Base-by-base conservation (phyloP, 2,797 vertebrate genomes). In the Chanos chanos region DNA sequence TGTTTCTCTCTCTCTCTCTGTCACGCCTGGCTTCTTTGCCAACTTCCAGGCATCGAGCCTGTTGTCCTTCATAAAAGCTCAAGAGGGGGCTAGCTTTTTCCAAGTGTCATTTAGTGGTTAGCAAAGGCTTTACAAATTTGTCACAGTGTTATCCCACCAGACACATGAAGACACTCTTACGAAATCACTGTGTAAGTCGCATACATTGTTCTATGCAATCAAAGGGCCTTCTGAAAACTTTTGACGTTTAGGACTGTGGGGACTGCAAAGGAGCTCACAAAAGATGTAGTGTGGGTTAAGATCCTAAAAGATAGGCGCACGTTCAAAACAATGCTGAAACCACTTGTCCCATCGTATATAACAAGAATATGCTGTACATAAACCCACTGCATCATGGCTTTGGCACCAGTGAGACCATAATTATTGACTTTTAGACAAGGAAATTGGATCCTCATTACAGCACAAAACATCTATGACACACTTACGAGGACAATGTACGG, bases 71-170 rank as follows among this genome's bases (percentile, higher is more conserved):
- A 7, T 49, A 40, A 25, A 4, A 53, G 51, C 41, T 18, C 48
- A 24, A 5, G 19, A 8, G 24, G 39, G 39, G 19, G 10, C 15
- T 33, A n/a, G 27, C 30, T n/a, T 52, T 47, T 10, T 58, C 18
- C 12, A 36, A 64, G 25, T 55, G 36, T 49, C 64, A 66, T 62
- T 61, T 63, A 43, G 51, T 57, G 16, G 7, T 25, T 33, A 58
- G 8, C 22, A 25, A 37, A 34, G 15, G 21, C 40, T 25, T 28
- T 44, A 43, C 30, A 39, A 45, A 45, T 57, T 24, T 27, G 59
- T 39, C 50, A 30, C 40, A 52, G 16, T 51, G 22, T 60, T 56
- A 69, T 48, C 40, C 33, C 36, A 45, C 37, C 39, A 41, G 31
- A 33, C 36, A 43, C 33, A 45, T 21, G 61, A 43, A 48, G 57